Evolutionary conservation across 2,797 vertebrate species (phyloP), one percentile per base, ranked within the genome.

Genomic region (Oryzias sinensis): DNA sequence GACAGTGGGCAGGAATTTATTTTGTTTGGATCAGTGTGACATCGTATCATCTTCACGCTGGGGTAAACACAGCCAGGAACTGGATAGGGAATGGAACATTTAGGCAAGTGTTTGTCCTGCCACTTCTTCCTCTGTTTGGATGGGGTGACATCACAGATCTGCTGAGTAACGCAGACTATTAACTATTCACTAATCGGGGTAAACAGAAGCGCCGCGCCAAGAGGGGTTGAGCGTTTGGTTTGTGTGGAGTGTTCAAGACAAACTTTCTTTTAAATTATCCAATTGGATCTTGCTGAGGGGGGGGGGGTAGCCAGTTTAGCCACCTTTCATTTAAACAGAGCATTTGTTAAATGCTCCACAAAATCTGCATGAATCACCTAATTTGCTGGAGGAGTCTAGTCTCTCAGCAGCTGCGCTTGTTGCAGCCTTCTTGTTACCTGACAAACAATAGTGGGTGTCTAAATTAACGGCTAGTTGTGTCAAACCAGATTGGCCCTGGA

Each of bases 21-120:
- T 83, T 89, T 91, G 89, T 92, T 92, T 89, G 81, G 83, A 86
- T 65, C 72, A 64, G 33, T 45, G 74, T 75, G 80, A 85, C 89
- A 83, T 79, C 62, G 81, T 75, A 77, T 87, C 76, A 56, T 87
- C 85, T 80, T 84, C 66, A 79, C 77, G 48, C 75, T 49, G 78
- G 76, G 54, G 82, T 57, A 59, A 79, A 77, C 56, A 53, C 49
- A 8, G 77, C 76, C 70, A 68, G 79, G 76, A 78, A 70, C 87
- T 87, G 62, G 85, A 90, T 82, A 84, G 89, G 90, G 88, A 80
- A 89, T 84, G 88, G 87, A 91, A 90, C 78, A 83, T 83, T 83
- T 77, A 62, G 76, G 72, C 49, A 72, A 74, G 83, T 61, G 80
- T 74, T 89, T 84, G 76, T 72, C 50, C 80, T 52, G 74, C 71